Conservation (phyloP, 1,140 invertebrate genomes). For the Ptiloglossa arizonensis region DNA sequence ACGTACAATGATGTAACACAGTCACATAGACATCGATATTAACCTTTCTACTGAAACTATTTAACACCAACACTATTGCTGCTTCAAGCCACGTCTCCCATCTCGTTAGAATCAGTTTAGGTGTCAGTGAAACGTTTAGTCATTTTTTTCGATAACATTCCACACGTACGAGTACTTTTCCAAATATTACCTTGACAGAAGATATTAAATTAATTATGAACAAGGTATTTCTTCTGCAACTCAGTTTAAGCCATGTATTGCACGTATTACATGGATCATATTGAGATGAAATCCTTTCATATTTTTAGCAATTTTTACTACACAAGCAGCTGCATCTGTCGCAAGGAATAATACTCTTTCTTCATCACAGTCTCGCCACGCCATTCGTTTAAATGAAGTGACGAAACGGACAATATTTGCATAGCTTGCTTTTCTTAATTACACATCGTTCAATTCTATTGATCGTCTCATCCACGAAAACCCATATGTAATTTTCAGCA, state of each 20-base stretch:
- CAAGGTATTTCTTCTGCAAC: no score
- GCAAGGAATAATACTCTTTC: background rate
- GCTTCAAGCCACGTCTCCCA: no score
- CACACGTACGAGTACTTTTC: no score
- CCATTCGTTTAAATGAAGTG: background rate
- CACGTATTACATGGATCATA: background rate
- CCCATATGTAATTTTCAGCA: background rate
- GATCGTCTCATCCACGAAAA: background rate
- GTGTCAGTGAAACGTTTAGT: no score
- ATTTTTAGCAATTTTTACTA: background rate
- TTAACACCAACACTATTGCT: no score
- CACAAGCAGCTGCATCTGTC: background rate
- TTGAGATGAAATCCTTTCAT: background rate
- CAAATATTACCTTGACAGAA: no score
- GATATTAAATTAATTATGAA: no score
- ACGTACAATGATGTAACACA: no score
- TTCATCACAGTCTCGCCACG: background rate
- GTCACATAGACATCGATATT: no score
- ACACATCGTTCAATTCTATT: background rate
- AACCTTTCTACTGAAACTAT: no score
- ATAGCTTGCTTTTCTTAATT: background rate
- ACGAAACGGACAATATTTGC: background rate
- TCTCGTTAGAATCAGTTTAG: no score
- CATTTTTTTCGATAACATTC: no score
- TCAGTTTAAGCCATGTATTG: background rate